phyloP scores from a whole-genome alignment of 1,140 invertebrate genomes.

The Panagrolaimus sp. region DNA sequence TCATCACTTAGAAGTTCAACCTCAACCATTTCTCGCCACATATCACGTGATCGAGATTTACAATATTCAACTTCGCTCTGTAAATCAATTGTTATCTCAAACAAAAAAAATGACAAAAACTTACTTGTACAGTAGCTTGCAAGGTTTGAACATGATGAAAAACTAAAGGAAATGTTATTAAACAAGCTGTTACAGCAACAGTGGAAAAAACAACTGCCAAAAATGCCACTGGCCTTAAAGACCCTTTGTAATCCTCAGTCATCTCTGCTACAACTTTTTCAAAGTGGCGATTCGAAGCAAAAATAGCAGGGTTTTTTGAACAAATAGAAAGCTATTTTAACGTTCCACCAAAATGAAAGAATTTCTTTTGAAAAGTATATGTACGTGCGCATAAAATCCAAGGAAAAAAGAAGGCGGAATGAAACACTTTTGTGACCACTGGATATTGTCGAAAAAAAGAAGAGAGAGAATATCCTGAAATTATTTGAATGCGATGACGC shows the following conservation, averaged over 20 bases:
- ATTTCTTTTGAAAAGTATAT: too few relatives aligned
- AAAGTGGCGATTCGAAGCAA: too few relatives aligned
- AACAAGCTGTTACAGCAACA: slow-evolving; percentile 56
- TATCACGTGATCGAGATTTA: slow-evolving; percentile 52
- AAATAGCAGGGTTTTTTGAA: too few relatives aligned
- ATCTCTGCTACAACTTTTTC: not conserved
- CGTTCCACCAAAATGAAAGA: too few relatives aligned
- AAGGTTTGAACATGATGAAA: slow-evolving; percentile 57
- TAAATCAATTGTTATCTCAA: slow-evolving; percentile 22
- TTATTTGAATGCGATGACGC: too few relatives aligned
- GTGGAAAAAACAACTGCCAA: slow-evolving; percentile 56
- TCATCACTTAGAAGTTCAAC: slow-evolving; percentile 38
- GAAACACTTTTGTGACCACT: too few relatives aligned
- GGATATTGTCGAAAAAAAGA: too few relatives aligned
- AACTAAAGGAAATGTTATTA: slow-evolving; percentile 55
- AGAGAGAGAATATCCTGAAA: too few relatives aligned
- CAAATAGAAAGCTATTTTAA: too few relatives aligned
- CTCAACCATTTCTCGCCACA: slow-evolving; percentile 58
- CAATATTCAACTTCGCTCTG: slow-evolving; percentile 58
- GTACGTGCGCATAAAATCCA: too few relatives aligned
- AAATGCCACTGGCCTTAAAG: slow-evolving; percentile 50
- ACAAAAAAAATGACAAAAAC: not conserved
- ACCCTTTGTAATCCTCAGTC: slow-evolving; percentile 28
- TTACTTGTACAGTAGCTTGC: slow-evolving; percentile 53
- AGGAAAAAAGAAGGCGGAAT: too few relatives aligned